A percentile compares a stretch with the other conserved stretches of the same genome.
phyloP scores from a whole-genome alignment of 2,113 vertebrate genomes.

The Zapus hudsonius region DNA sequence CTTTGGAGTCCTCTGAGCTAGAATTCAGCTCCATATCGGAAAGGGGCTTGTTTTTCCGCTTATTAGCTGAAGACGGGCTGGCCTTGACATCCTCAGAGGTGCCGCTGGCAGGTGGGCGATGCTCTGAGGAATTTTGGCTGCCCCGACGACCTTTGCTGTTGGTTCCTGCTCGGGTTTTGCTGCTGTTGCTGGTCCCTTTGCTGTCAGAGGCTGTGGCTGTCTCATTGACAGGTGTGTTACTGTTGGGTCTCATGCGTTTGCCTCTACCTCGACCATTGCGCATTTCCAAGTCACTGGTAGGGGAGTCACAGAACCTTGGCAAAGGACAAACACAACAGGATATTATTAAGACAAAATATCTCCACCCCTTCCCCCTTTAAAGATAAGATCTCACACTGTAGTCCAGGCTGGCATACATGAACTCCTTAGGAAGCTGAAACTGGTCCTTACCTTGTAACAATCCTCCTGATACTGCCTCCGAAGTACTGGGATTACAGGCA shows the following conservation, averaged over 20 bases:
- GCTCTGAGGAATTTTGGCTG: conserved; percentile 97
- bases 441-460: neutral
- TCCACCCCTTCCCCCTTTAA: neutral
- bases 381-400: neutral
- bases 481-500: too few species aligned
- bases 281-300: conserved; percentile 98
- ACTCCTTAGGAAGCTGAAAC: neutral
- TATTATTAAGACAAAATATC: conserved; percentile 40
- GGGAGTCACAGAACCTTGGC: conserved; percentile 97
- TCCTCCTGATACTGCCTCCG: too few species aligned
- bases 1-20: conserved; percentile 99
- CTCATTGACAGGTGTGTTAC: conserved; percentile 94
- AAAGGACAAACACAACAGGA: conserved; percentile 51
- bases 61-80: conserved; percentile 94
- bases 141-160: conserved; percentile 97
- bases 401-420: neutral
- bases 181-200: conserved; percentile 92
- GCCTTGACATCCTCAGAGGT: conserved; percentile 95
- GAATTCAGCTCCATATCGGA: conserved; percentile 99
- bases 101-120: conserved; percentile 91
- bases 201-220: conserved; percentile 91
- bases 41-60: conserved; percentile 96
- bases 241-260: conserved; percentile 96
- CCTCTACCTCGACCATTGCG: conserved; percentile 96
- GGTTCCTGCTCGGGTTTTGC: conserved; percentile 94